Conservation (phyloP, 2,113 vertebrate genomes). For the Pogonocichla stellata region DNA sequence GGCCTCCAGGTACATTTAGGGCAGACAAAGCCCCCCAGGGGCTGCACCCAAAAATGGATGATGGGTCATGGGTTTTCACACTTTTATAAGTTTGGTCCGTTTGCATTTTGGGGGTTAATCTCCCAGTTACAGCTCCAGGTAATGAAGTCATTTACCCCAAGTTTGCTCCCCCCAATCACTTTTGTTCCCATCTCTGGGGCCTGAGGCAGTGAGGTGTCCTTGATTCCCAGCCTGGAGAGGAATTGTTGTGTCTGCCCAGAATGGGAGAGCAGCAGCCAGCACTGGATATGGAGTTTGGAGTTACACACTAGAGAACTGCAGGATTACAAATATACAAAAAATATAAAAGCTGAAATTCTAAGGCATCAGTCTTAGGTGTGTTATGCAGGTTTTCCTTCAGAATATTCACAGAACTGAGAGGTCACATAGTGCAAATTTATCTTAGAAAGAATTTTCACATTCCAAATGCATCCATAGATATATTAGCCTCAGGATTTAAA, state of each 20-base stretch:
- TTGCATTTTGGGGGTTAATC: not conserved
- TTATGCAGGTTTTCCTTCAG: not conserved
- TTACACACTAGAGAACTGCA: not conserved
- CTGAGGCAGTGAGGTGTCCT: not conserved
- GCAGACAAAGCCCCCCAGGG: not conserved
- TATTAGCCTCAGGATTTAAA: not conserved
- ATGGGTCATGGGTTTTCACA: fast-evolving
- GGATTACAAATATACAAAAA: fast-evolving
- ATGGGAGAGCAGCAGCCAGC: not conserved
- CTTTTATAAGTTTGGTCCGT: not conserved
- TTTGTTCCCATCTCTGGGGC: not conserved
- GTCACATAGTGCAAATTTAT: not conserved
- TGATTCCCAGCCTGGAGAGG: not conserved
- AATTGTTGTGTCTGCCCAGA: not conserved
- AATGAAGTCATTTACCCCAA: not conserved
- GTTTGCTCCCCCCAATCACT: not conserved
- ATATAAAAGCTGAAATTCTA: fast-evolving
- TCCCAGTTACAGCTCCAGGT: not conserved
- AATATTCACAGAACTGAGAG: not conserved
- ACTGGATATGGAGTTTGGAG: not conserved
- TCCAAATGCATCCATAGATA: not conserved
- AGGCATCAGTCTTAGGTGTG: not conserved
- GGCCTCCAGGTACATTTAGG: not conserved
- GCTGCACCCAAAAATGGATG: fast-evolving
- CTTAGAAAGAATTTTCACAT: fast-evolving